Evolutionary conservation across 2,113 vertebrate species (phyloP), one percentile per base, ranked within the genome.

Genomic region (Paraplagusia blochii): DNA sequence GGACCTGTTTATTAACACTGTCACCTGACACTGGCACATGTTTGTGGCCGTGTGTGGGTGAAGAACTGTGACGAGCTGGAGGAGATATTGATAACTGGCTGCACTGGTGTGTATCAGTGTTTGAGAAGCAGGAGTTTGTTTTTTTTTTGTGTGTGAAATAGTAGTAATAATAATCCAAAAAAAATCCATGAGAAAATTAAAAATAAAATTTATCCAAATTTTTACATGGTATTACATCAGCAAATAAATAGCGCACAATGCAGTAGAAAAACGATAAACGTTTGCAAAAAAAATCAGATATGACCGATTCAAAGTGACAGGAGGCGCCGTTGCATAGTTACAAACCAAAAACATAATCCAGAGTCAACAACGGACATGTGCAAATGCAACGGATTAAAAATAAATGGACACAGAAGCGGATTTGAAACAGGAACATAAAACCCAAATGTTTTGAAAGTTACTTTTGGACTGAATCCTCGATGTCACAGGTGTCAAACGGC

Each of bases 241-340:
- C 38, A 78, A 76, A 76, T 76, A 73, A 79, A 81, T 57, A 75
- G 38, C 44, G 9, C 22, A 62, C 43, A 2, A 38, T 36, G 53
- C 6, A 0, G 18, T 17, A 17, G n/a, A 55, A 35, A 15, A 16
- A 58, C 9, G 19, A 69, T 15, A 54, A 19, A 53, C 1, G 40
- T 34, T 7, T 61, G 33, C 16, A 29, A 44, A 58, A 29, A 44
- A 58, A 44, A 58, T 17, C 19, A 75, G 15, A 51, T 52, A 50
- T 17, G n/a, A 52, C 8, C 22, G n/a, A 8, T 14, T 13, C 29
- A 16, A 56, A 44, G 42, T 10, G 3, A 34, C 13, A 40, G 1
- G 35, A 69, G 47, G 52, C 63, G 63, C 77, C 67, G 3, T 80
- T 85, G 82, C 81, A 85, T 83, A 85, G 80, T 50, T 74, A 58